Percentiles rank a stretch among this genome's conserved stretches.
Evolutionary conservation across 1,140 invertebrate genomes (phyloP).

Genomic region (Leptinotarsa lineolata): DNA sequence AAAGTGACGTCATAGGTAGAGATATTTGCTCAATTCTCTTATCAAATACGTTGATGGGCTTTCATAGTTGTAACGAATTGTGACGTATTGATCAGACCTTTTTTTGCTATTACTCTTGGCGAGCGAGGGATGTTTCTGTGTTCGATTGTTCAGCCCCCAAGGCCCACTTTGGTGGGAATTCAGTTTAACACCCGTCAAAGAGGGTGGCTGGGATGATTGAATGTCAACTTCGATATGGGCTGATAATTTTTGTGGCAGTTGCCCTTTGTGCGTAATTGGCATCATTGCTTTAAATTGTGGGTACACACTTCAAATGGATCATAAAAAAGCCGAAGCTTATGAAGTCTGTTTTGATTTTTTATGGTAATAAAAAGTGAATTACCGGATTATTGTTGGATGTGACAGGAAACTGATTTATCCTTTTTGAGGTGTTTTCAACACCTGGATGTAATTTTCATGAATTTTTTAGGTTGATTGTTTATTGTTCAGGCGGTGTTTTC

Average conservation of each 20-base stretch:
- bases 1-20: no score
- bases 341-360: slow-evolving; percentile 26
- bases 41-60: no score
- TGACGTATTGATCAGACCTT: not conserved
- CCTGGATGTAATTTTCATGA: not conserved
- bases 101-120: not conserved
- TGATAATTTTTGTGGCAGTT: slow-evolving; percentile 41
- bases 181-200: slow-evolving; percentile 42
- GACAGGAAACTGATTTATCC: slow-evolving; percentile 16
- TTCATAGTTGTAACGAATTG: no score
- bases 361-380: slow-evolving; percentile 27
- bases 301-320: slow-evolving; percentile 21
- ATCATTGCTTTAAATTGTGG: slow-evolving; percentile 41
- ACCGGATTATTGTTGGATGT: slow-evolving; percentile 12
- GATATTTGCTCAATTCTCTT: no score
- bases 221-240: slow-evolving; percentile 39
- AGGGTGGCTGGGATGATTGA: slow-evolving; percentile 42
- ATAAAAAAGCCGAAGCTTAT: slow-evolving; percentile 19
- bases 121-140: slow-evolving; percentile 7
- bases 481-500: no score
- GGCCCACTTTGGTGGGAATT: slow-evolving; percentile 43
- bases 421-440: slow-evolving; percentile 1
- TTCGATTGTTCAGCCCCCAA: slow-evolving; percentile 38
- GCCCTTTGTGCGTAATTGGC: slow-evolving; percentile 40
- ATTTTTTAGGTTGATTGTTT: no score